These are phyloP conservation scores for Agriotes lineatus DNA, from an alignment of 2,888 invertebrate species.

Conservation along the genomic window DNA sequence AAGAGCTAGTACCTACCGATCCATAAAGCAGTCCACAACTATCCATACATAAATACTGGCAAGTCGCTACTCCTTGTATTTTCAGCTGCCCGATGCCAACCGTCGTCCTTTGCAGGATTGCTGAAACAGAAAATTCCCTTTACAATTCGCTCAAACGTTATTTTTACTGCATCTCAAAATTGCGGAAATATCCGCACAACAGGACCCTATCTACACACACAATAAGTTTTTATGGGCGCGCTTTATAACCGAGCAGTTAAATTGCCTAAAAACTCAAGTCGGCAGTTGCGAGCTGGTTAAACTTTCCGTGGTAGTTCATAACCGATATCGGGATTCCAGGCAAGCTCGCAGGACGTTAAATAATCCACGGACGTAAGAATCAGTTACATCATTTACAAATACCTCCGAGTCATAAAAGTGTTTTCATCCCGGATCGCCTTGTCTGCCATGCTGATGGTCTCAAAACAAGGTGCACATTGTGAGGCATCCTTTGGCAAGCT, in stretches of 20 bases:
- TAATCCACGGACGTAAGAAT: slow-evolving; percentile 4
- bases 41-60: slow-evolving; percentile 91
- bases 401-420: slow-evolving; percentile 9
- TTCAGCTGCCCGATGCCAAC: slow-evolving; percentile 85
- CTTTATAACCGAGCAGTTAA: slow-evolving; percentile 5
- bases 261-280: slow-evolving; percentile 1
- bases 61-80: slow-evolving; percentile 89
- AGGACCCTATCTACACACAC: background rate
- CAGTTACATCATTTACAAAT: slow-evolving; percentile 23
- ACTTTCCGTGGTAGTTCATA: background rate
- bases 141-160: too few species aligned
- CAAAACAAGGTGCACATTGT: slow-evolving; percentile 40
- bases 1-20: slow-evolving; percentile 84
- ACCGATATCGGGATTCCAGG: slow-evolving; percentile 1
- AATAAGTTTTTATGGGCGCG: slow-evolving; percentile 1
- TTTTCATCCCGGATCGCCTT: slow-evolving; percentile 8
- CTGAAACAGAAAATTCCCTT: slow-evolving; percentile 67
- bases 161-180: slow-evolving; percentile 3
- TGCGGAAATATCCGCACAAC: slow-evolving; percentile 8
- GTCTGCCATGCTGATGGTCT: slow-evolving; percentile 1
- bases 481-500: slow-evolving; percentile 36
- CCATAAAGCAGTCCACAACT: slow-evolving; percentile 88
- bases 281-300: background rate
- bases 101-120: slow-evolving; percentile 78
- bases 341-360: background rate